Conservation (phyloP, 2,888 invertebrate genomes). For the Drosophila quinaria region DNA sequence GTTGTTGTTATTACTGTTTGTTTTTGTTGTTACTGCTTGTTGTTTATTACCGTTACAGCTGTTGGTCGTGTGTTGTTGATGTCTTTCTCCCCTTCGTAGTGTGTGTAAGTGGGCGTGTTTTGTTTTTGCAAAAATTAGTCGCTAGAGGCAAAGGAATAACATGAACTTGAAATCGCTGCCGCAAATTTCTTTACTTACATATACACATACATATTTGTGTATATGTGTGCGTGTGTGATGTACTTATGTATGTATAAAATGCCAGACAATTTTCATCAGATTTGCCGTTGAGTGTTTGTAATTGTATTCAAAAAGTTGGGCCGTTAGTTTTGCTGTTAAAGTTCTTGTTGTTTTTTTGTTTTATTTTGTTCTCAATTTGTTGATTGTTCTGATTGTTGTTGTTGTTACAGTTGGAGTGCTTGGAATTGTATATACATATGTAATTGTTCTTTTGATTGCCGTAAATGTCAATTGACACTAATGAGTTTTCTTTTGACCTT, state of each 20-base stretch:
- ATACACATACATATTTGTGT: neutral
- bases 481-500: conserved; percentile 63
- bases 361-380: conserved; percentile 16
- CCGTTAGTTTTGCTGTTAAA: conserved; percentile 43
- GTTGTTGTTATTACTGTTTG: conserved; percentile 22
- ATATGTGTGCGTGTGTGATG: neutral
- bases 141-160: conserved; percentile 49
- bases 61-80: conserved; percentile 58
- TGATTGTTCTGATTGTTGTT: conserved; percentile 38
- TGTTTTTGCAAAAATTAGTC: conserved; percentile 72
- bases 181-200: conserved; percentile 30
- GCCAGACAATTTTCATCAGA: conserved; percentile 16
- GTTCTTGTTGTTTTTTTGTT: conserved; percentile 20
- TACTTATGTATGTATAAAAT: neutral
- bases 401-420: conserved; percentile 27
- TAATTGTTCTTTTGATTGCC: conserved; percentile 50
- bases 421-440: conserved; percentile 19
- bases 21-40: conserved; percentile 53
- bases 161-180: conserved; percentile 65
- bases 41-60: conserved; percentile 78
- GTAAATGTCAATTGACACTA: conserved; percentile 63
- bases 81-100: conserved; percentile 19
- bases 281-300: conserved; percentile 55
- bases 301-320: conserved; percentile 68
- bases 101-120: conserved; percentile 46